phyloP scores from a whole-genome alignment of 2,113 vertebrate genomes.

The Coptodon rendalli region DNA sequence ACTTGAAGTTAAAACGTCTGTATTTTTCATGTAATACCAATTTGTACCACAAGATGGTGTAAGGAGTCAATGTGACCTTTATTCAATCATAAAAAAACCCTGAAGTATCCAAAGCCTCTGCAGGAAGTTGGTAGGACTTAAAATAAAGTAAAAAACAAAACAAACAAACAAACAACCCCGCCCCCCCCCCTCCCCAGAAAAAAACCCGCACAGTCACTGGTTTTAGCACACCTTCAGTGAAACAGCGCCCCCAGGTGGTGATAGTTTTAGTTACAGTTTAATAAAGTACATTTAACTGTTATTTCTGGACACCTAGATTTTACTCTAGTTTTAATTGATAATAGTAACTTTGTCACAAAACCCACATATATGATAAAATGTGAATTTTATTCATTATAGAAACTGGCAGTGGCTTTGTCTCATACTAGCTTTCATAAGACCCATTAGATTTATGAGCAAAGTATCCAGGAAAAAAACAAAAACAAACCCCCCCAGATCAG shows the following conservation, averaged over 20 bases:
- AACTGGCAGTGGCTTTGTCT: background rate
- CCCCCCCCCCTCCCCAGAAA: too few relatives aligned
- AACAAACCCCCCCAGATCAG: background rate
- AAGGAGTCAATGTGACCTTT: background rate
- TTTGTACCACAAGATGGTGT: background rate
- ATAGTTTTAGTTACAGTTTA: background rate
- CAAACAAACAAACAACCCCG: background rate
- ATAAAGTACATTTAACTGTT: background rate
- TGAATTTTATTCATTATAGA: background rate
- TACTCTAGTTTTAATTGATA: background rate
- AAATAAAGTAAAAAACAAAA: background rate
- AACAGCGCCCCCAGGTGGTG: fast-evolving
- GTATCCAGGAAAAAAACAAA: background rate
- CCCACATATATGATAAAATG: background rate
- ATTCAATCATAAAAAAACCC: background rate
- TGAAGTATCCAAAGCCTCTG: fast-evolving
- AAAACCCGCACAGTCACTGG: fast-evolving
- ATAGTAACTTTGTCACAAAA: background rate
- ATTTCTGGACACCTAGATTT: background rate
- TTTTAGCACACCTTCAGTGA: background rate
- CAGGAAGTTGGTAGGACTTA: background rate
- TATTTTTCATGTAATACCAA: background rate
- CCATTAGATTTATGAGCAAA: background rate
- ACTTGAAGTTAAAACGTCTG: background rate
- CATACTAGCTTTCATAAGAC: background rate